Conservation (phyloP, 2,113 vertebrate genomes). For the Thunnus thynnus region DNA sequence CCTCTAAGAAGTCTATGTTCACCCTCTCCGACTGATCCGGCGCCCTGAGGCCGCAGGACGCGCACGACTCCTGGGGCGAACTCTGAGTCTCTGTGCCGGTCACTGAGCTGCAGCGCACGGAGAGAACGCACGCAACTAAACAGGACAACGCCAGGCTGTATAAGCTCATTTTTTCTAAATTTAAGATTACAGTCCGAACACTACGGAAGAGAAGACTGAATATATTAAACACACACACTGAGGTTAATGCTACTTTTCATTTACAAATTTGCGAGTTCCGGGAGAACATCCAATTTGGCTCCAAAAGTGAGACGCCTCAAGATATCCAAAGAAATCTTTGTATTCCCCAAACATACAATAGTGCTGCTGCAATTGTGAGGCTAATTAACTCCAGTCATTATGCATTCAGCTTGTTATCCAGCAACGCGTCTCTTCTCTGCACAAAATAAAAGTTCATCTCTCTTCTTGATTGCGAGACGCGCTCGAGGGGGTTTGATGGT, state of each 20-base stretch:
- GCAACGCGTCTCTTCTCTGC: slow-evolving; percentile 31
- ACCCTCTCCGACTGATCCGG: slow-evolving; percentile 88
- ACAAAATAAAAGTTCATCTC: slow-evolving; percentile 57
- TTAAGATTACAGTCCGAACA: slow-evolving; percentile 16
- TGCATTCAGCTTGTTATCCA: slow-evolving; percentile 51
- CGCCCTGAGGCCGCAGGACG: slow-evolving; percentile 91
- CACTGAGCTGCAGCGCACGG: slow-evolving; percentile 75
- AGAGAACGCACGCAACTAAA: slow-evolving; percentile 74
- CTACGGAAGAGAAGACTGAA: not conserved
- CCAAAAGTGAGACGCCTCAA: slow-evolving; percentile 21
- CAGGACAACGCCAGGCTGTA: slow-evolving; percentile 62
- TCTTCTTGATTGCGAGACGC: slow-evolving; percentile 21
- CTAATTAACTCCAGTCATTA: slow-evolving; percentile 49
- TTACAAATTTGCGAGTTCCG: slow-evolving; percentile 34
- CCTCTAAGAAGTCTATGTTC: slow-evolving; percentile 94
- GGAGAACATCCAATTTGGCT: slow-evolving; percentile 45
- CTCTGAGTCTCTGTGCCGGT: slow-evolving; percentile 80
- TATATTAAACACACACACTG: not conserved
- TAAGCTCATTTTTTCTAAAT: slow-evolving; percentile 70
- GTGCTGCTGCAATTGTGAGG: not conserved
- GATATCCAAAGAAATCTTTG: slow-evolving; percentile 46
- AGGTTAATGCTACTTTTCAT: slow-evolving; percentile 33
- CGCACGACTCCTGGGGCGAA: slow-evolving; percentile 89
- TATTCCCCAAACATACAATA: slow-evolving; percentile 43
- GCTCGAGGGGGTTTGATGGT: slow-evolving; percentile 27